Evolutionary conservation across 2,888 invertebrate genomes (phyloP).

Genomic region (Polydrusus tereticollis): DNA sequence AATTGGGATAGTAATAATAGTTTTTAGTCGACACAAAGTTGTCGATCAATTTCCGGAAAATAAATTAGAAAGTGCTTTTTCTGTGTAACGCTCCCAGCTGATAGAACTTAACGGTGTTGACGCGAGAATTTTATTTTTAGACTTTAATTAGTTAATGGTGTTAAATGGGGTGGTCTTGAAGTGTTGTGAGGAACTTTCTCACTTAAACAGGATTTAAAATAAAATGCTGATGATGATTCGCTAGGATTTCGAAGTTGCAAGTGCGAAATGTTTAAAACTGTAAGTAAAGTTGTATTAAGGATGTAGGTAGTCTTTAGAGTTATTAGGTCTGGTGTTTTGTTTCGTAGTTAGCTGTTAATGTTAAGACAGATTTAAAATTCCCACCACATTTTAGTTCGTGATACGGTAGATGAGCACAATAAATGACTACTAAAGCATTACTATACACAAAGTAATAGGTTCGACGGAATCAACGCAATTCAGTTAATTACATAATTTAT

Average conservation of each 20-base stretch:
- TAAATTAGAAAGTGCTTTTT: slow-evolving; percentile 17
- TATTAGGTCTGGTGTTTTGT: neutral
- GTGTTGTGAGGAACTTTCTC: slow-evolving; percentile 10
- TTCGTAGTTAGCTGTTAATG: neutral
- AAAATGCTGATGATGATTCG: slow-evolving; percentile 1
- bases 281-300: slow-evolving; percentile 16
- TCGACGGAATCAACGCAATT: too few species aligned
- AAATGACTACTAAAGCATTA: too few species aligned
- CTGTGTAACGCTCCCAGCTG: neutral
- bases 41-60: neutral
- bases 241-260: slow-evolving; percentile 6
- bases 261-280: slow-evolving; percentile 41
- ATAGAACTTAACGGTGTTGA: slow-evolving; percentile 13
- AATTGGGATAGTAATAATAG: neutral
- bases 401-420: too few species aligned
- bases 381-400: too few species aligned
- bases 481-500: too few species aligned
- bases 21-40: neutral
- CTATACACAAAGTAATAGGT: too few species aligned
- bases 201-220: neutral
- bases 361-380: too few species aligned
- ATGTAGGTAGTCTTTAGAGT: neutral
- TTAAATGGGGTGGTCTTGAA: slow-evolving; percentile 8
- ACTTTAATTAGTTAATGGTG: slow-evolving; percentile 12
- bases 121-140: slow-evolving; percentile 16